These are phyloP conservation scores for Malurus melanocephalus DNA, from an alignment of 2,113 vertebrate species.

Conservation along the genomic window DNA sequence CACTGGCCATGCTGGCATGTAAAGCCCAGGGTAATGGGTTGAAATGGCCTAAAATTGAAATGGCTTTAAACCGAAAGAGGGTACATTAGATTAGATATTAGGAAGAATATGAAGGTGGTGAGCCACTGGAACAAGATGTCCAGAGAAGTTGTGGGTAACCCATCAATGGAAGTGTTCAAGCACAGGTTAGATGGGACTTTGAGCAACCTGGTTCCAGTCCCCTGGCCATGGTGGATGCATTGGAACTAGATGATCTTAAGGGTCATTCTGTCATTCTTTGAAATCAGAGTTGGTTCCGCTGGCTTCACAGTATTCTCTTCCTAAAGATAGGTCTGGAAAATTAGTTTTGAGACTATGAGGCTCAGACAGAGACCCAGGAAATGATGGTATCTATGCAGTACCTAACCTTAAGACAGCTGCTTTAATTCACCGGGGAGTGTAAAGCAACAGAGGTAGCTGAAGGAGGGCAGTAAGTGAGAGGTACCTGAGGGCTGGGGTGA, in stretches of 20 bases:
- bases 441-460: not conserved
- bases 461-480: not conserved
- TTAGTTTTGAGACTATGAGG: not conserved
- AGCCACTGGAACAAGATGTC: not conserved
- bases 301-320: not conserved
- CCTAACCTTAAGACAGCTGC: not conserved
- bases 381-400: not conserved
- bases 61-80: not conserved
- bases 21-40: not conserved
- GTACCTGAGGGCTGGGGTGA: not conserved
- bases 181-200: not conserved
- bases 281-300: not conserved
- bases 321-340: not conserved
- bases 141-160: not conserved
- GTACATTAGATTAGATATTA: not conserved
- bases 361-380: not conserved
- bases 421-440: not conserved
- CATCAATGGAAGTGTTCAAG: not conserved
- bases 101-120: not conserved
- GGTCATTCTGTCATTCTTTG: not conserved
- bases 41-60: not conserved
- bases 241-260: not conserved
- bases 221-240: not conserved
- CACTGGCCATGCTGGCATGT: fast-evolving
- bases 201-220: not conserved